Base-by-base conservation (phyloP, 1,140 invertebrate genomes). In the Heliconius nattereri region DNA sequence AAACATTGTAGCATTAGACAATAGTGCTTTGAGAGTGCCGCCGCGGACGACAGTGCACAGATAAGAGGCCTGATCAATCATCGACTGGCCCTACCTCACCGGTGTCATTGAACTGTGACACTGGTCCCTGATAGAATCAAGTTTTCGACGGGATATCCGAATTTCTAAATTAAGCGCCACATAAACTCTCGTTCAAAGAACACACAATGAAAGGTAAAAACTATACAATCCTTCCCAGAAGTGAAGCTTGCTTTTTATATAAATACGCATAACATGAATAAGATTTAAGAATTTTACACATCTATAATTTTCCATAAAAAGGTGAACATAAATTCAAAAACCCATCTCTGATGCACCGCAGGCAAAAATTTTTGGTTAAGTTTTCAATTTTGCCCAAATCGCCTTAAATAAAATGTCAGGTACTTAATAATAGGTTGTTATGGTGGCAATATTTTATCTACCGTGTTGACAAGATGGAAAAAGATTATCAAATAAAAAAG, bases 51-150 rank as follows among this genome's bases (percentile, higher is more conserved):
- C 91, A 90, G 85, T 84, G 85, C 84, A 86, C 81, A 92, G 91
- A 93, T 93, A 92, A 92, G 87, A 85, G 86, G 80, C 85, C 87
- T 92, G 91, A 94, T 94, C 92, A 92, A 94, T 94, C 92, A 94
- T 92, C 88, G 81, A 81, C 86, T 85, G 85, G 87, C 90, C 92
- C 92, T 90, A 91, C 91, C 91, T 88, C 90, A 89, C 89, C 86
- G 90, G 87, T 85, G 91, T 89, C 91, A 87, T 88, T 83, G 91
- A 93, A 86, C 91, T 88, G 80, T 84, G 81, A 82, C 81, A 79
- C 76, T 82, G 87, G 85, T 88, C 90, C 89, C 89, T 91, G 89
- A 93, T 87, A 83, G 83, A 83, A 91, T 89, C 90, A 85, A 91
- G 87, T 92, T 92, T 90, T 85, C 79, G 84, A 91, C 81, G 82